phyloP scores from a whole-genome alignment of 2,888 invertebrate genomes.

The Eilema griseolum region DNA sequence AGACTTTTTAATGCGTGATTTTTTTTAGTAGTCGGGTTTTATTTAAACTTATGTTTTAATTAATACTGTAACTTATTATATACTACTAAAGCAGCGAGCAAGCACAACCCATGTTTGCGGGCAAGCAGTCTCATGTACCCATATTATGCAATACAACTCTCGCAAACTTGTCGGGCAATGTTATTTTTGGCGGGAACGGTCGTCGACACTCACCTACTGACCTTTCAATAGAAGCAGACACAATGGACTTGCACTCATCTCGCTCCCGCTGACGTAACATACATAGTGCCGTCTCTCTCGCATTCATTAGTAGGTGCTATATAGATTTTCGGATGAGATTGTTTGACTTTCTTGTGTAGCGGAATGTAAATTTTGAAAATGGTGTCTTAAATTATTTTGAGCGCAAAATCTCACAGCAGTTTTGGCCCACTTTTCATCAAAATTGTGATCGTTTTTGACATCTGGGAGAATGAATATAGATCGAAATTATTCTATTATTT shows the following conservation, averaged over 20 bases:
- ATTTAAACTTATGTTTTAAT: too few relatives aligned
- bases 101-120: neutral
- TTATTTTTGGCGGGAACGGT: slow-evolving; percentile 71
- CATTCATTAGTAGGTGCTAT: slow-evolving; percentile 6
- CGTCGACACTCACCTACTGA: slow-evolving; percentile 65
- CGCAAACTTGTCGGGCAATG: slow-evolving; percentile 27
- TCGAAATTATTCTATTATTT: too few relatives aligned
- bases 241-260: slow-evolving; percentile 44
- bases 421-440: too few relatives aligned
- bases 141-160: neutral
- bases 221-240: slow-evolving; percentile 55
- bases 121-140: neutral
- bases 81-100: too few relatives aligned
- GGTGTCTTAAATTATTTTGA: neutral
- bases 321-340: neutral
- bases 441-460: too few relatives aligned
- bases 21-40: too few relatives aligned
- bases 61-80: too few relatives aligned
- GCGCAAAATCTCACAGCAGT: too few relatives aligned
- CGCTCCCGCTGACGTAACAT: slow-evolving; percentile 29
- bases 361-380: neutral
- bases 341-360: neutral
- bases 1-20: too few relatives aligned
- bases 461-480: too few relatives aligned
- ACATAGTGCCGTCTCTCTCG: neutral